Evolutionary conservation across 2,113 vertebrate genomes (phyloP).

Genomic region (Apteryx mantelli): DNA sequence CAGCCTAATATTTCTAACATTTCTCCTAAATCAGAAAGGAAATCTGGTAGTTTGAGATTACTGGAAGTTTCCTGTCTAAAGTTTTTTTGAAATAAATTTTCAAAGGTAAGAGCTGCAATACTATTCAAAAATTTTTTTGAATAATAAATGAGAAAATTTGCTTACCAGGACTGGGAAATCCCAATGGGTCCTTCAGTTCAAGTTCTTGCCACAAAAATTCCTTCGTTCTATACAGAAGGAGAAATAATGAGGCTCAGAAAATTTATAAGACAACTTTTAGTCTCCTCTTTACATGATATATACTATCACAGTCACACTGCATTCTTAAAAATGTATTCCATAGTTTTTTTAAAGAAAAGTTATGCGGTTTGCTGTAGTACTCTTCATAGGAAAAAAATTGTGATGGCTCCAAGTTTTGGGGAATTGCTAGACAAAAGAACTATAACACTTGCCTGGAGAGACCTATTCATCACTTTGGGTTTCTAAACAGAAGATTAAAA

Average conservation of each 20-base stretch:
- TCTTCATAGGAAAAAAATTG: neutral
- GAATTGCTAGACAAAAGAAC: neutral
- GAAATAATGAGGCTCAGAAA: neutral
- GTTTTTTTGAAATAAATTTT: neutral
- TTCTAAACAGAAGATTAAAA: neutral
- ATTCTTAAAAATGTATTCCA: neutral
- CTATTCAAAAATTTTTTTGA: neutral
- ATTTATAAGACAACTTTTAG: neutral
- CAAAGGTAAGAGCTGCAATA: neutral
- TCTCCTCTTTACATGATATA: neutral
- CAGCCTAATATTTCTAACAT: neutral
- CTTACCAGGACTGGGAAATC: neutral
- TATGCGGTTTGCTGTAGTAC: neutral
- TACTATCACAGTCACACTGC: neutral
- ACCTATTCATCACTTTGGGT: neutral
- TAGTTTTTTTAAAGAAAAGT: neutral
- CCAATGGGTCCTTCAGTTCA: neutral
- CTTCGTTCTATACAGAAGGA: neutral
- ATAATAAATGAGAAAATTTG: neutral
- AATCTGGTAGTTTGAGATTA: neutral
- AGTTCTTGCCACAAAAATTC: neutral
- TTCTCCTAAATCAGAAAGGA: neutral
- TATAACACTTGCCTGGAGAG: neutral
- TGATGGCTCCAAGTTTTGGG: neutral
- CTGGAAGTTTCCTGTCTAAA: neutral